Evolutionary conservation across 2,888 invertebrate species (phyloP), one percentile per base, ranked within the genome.

Genomic region (Drosophila austrosaltans): DNA sequence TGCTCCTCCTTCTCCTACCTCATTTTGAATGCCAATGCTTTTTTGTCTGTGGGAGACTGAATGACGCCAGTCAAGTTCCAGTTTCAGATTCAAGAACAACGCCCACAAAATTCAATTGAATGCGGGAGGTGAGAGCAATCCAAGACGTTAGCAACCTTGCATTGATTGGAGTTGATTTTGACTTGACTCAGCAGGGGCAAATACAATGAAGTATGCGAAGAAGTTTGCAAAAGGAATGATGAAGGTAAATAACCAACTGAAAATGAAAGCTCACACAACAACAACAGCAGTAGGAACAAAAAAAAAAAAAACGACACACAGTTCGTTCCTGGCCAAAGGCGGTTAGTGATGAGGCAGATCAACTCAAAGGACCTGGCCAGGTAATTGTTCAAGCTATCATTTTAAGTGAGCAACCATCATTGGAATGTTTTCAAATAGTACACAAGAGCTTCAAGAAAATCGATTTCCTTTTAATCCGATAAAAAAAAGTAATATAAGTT

Each of bases 71-170:
- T 12, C 63, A 67, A 74, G 66, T 74, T 71, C 22, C 69, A 56
- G 63, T 53, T 30, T 8, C 25, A 16, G 62, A 59, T 36, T 57
- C 44, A 16, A 8, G 53, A 66, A 58, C 53, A 48, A 61, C 56
- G 72, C 44, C 28, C 66, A 71, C 63, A 81, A 74, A 74, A 74
- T 69, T 72, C 68, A 70, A 78, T 76, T 80, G 68, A 82, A 78
- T 63, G 42, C 28, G 62, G 56, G 54, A 62, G 57, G 56, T 53
- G 56, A 22, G 25, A 57, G 25, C 57, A 62, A 57, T 69, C 48
- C 30, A 40, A 66, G 60, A 69, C 22, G 53, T 62, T 60, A 53
- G 40, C 72, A 76, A 40, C 44, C 63, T 63, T 62, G 56, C 67
- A 59, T 63, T 42, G 67, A 32, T 68, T 63, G 48, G 22, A 48